Base-by-base conservation (phyloP, 2,797 vertebrate genomes). In the Poeciliopsis gracilis region DNA sequence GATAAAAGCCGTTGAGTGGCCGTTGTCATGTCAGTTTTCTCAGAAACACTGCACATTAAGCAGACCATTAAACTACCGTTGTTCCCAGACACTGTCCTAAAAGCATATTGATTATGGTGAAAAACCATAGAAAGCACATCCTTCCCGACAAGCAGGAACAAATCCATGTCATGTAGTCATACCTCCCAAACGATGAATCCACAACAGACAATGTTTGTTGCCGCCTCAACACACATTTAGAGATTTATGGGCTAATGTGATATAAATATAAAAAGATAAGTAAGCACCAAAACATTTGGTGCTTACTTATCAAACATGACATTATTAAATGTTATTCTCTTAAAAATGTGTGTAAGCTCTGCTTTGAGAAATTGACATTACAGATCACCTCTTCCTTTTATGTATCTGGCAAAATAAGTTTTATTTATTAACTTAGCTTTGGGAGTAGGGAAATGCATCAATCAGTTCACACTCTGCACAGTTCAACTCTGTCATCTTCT, bases 81-180 rank as follows among this genome's bases (percentile, higher is more conserved):
- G 80, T 89, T 89, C 82, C 86, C 82, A 88, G 88, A 90, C 82
- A 2, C 75, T 80, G 78, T 79, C 83, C 77, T 84, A 79, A 88
- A 82, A 89, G 79, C 70, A 73, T 87, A 94, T 92, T 82, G 90
- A 93, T 92, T 86, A 88, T 36, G 80, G 86, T 87, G 86, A 73
- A 86, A 82, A 90, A 84, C 77, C 81, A 89, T 84, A 92, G 87
- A 89, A 82, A 73, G 57, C 71, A 80, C 78, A 87, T 75, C 66
- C 46, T 84, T 87, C 87, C 86, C 87, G 79, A 85, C 76, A 57
- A 57, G 81, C 38, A 77, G 77, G 80, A 23, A 57, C 49, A 46
- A 30, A 71, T 25, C 12, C 18, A 23, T 55, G n/a, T 77, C 36
- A 18, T 45, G 25, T 4, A n/a, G 47, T 36, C 16, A 70, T 45